Conservation (phyloP, 64 coral and sea anemone species). For the Montipora sp. region DNA sequence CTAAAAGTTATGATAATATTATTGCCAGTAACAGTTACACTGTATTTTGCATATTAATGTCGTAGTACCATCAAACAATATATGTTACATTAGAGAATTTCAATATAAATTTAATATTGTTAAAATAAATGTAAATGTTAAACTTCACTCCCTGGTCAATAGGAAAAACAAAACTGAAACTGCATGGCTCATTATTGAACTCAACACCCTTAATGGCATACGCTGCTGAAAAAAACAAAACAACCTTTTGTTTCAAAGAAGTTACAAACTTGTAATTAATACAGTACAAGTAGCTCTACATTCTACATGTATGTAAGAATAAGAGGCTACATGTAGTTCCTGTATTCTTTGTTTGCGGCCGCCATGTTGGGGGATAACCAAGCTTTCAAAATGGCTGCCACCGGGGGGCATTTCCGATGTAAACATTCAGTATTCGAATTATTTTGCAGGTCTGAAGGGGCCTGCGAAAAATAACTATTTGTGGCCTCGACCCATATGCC, state of each 20-base stretch:
- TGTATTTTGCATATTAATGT: too few species aligned
- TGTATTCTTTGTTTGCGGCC: too few species aligned
- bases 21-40: too few species aligned
- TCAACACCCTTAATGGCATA: too few species aligned
- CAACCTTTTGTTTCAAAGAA: too few species aligned
- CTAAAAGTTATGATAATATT: background rate
- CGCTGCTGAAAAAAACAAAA: too few species aligned
- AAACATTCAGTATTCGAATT: conserved; percentile 39
- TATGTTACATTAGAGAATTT: background rate
- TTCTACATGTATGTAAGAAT: too few species aligned
- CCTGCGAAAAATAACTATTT: conserved; percentile 50
- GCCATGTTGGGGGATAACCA: conserved; percentile 48
- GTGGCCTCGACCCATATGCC: conserved; percentile 47
- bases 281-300: too few species aligned
- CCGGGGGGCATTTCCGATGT: background rate
- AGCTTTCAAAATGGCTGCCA: conserved; percentile 2
- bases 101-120: background rate
- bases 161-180: background rate
- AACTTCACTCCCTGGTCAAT: background rate
- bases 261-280: too few species aligned
- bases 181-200: background rate
- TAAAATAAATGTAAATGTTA: background rate
- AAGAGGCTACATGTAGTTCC: too few species aligned
- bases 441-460: conserved; percentile 38
- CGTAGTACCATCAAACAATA: background rate